Percentiles rank a stretch among this genome's conserved stretches.
These are phyloP conservation scores for Salvelinus sp. DNA, from an alignment of 2,113 vertebrate genomes.

Conservation along the genomic window DNA sequence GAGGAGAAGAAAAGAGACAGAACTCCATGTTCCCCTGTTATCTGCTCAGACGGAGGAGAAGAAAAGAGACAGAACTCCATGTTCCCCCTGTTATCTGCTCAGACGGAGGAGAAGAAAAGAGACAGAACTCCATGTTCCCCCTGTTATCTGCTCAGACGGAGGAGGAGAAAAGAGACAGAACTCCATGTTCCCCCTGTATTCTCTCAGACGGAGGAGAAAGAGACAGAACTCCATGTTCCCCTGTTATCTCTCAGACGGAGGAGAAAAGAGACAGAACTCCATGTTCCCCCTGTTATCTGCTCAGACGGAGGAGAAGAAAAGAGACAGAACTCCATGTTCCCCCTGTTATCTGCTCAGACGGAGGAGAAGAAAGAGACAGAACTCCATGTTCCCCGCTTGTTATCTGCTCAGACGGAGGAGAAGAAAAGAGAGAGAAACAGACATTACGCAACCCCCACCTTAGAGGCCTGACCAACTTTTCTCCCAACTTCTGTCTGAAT, in stretches of 20 bases:
- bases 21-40: too few species aligned
- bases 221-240: slow-evolving; percentile 58
- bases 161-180: slow-evolving; percentile 33
- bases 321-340: slow-evolving; percentile 57
- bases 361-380: too few species aligned
- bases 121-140: too few species aligned
- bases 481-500: slow-evolving; percentile 62
- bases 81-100: slow-evolving; percentile 66
- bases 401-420: too few species aligned
- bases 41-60: too few species aligned
- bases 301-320: too few species aligned
- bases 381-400: too few species aligned
- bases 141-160: too few species aligned
- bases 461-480: slow-evolving; percentile 68
- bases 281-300: too few species aligned
- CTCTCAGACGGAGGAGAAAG: slow-evolving; percentile 27
- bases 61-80: slow-evolving; percentile 51
- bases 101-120: not conserved
- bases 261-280: slow-evolving; percentile 17
- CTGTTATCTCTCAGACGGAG: slow-evolving; percentile 69
- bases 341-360: slow-evolving; percentile 64
- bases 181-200: slow-evolving; percentile 42
- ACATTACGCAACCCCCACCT: slow-evolving; percentile 66
- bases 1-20: slow-evolving; percentile 39
- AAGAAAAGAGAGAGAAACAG: slow-evolving; percentile 37